Base-by-base conservation (phyloP, 2,797 vertebrate species). In the Megalops cyprinoides region DNA sequence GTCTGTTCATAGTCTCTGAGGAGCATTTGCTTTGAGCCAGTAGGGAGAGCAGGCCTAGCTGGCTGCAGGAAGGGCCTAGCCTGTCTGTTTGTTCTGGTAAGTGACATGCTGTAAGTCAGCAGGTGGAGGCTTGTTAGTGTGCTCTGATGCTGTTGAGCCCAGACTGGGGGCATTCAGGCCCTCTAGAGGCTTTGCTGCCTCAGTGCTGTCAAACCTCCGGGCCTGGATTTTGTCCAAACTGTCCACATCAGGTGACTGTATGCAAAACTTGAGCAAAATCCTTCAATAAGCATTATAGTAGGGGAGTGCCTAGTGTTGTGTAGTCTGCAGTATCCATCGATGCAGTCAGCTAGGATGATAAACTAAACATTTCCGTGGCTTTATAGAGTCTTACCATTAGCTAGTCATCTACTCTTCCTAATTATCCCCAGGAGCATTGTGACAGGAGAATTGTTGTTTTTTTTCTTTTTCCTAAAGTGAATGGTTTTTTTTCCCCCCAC, bases 391-490 rank as follows among this genome's bases (percentile, higher is more conserved):
- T 69, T 12, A n/a, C 65, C 39, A 69, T 69, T 69, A 69, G 65
- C 37, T 37, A 5, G 65, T 69, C 44, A 69, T 69, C 65, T 42
- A 10, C 20, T 69, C 28, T 89, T 90, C 58, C 90, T 94, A 92
- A 93, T 92, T 89, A 91, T 85, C 88, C 87, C 84, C 87, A 84
- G 85, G 75, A 4, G 83, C 84, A 88, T 81, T 31, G 48, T 90
- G 90, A 86, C 91, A 90, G 90, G 87, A 81, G 88, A 92, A 92
- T 93, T 91, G 87, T 85, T 89, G 89, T 86, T 91, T 91, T 87
- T 82, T 88, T 84, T 81, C 75, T 84, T 85, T 91, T 91, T 92
- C 80, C 85, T n/a, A n/a, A n/a, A 51, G 31, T 10, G 79, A 87
- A 84, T 81, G 83, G 87, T 87, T 85, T 69, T 89, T 90, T 88